These are phyloP conservation scores for Scaptomyza polygonia DNA, from an alignment of 2,888 invertebrate genomes.

Conservation along the genomic window DNA sequence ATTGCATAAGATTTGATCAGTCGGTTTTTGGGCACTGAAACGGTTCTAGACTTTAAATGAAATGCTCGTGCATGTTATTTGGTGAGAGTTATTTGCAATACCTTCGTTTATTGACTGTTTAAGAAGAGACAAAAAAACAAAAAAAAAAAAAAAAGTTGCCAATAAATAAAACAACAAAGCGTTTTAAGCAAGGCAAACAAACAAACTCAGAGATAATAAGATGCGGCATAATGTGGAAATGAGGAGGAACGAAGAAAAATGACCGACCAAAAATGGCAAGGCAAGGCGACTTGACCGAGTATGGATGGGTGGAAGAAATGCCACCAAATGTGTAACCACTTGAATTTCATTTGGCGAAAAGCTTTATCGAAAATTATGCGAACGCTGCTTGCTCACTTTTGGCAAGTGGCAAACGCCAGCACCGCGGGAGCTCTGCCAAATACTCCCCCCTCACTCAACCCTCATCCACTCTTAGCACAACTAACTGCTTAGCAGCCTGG, in stretches of 20 bases:
- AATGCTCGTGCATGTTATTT: slow-evolving; percentile 26
- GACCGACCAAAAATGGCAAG: slow-evolving; percentile 50
- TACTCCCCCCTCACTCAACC: too few species aligned
- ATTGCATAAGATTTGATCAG: slow-evolving; percentile 47
- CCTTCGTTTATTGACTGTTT: slow-evolving; percentile 54
- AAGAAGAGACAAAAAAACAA: background rate
- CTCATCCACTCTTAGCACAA: too few species aligned
- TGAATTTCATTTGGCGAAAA: slow-evolving; percentile 83
- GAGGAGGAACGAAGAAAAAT: slow-evolving; percentile 57
- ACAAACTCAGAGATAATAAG: slow-evolving; percentile 70
- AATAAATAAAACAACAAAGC: slow-evolving; percentile 58
- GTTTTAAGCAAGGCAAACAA: slow-evolving; percentile 65
- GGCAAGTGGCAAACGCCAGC: slow-evolving; percentile 63
- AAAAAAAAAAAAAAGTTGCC: slow-evolving; percentile 29
- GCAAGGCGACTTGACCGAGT: slow-evolving; percentile 7
- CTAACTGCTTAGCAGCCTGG: slow-evolving; percentile 74
- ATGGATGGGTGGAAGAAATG: slow-evolving; percentile 21
- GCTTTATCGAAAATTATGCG: slow-evolving; percentile 82
- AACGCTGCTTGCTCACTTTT: slow-evolving; percentile 76
- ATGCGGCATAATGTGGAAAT: slow-evolving; percentile 79
- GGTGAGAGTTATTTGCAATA: slow-evolving; percentile 53
- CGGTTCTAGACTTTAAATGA: slow-evolving; percentile 14
- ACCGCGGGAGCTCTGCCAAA: slow-evolving; percentile 46
- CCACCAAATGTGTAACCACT: slow-evolving; percentile 74
- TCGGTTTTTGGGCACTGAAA: background rate